Evolutionary conservation across 2,113 vertebrate species (phyloP).

Genomic region (Oreotrochilus melanogaster): DNA sequence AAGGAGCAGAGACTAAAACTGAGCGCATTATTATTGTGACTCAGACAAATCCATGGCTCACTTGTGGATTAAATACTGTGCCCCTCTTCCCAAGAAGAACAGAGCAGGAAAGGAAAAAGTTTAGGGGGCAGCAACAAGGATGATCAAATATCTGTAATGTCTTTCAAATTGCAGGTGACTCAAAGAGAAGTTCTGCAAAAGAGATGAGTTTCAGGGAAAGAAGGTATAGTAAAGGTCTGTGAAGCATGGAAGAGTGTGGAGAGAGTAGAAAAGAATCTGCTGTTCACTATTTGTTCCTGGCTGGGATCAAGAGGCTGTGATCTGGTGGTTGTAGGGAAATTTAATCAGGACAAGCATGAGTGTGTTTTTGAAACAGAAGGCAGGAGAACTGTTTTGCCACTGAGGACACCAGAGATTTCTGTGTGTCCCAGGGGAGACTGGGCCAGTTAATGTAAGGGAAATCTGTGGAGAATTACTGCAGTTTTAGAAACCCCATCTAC

Average conservation of each 20-base stretch:
- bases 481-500: background rate
- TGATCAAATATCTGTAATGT: background rate
- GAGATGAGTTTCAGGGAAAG: background rate
- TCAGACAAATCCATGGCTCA: background rate
- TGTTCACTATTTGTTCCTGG: background rate
- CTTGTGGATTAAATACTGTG: background rate
- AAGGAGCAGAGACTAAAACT: background rate
- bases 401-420: background rate
- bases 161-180: background rate
- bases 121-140: background rate
- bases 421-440: background rate
- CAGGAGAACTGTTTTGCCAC: background rate
- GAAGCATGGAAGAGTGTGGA: background rate
- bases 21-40: background rate
- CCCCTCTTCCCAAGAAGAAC: background rate
- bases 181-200: background rate
- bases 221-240: background rate
- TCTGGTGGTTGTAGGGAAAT: background rate
- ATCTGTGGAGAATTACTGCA: background rate
- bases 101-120: background rate
- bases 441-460: background rate
- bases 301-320: background rate
- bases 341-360: background rate
- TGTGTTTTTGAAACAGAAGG: background rate
- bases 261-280: background rate